A percentile compares a stretch with the other conserved stretches of the same genome.
phyloP scores from a whole-genome alignment of 2,113 vertebrate genomes.

The Mirounga angustirostris region DNA sequence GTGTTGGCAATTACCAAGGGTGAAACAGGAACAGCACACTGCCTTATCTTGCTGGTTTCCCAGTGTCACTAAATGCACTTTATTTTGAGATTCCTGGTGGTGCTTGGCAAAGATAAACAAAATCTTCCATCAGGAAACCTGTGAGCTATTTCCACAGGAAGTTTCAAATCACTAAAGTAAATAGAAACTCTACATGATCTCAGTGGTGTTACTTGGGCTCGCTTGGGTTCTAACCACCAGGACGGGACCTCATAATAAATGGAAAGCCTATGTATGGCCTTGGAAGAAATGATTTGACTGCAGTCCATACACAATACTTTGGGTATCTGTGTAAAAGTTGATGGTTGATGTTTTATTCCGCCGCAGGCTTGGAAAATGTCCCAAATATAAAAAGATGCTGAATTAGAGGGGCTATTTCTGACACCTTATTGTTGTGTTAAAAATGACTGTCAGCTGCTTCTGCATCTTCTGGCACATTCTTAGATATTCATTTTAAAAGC shows the following conservation, averaged over 20 bases:
- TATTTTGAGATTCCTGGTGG: constrained; percentile 99
- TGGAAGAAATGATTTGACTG: constrained; percentile 64
- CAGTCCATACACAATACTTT: background rate
- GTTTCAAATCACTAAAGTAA: constrained; percentile 99
- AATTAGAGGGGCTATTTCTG: constrained; percentile 64
- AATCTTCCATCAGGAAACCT: constrained; percentile 99
- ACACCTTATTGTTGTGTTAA: constrained; percentile 63
- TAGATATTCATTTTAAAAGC: constrained; percentile 68
- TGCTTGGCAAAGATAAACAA: constrained; percentile 99
- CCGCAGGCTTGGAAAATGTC: constrained; percentile 69
- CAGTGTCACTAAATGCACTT: constrained; percentile 95
- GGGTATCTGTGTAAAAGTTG: background rate
- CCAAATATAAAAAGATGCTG: constrained; percentile 70
- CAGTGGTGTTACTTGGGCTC: constrained; percentile 81
- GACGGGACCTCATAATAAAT: constrained; percentile 79
- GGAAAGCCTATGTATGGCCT: background rate
- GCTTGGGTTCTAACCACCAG: constrained; percentile 74
- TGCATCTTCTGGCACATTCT: constrained; percentile 54
- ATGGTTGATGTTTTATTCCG: constrained; percentile 29
- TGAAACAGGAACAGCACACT: constrained; percentile 94
- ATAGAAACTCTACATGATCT: constrained; percentile 92
- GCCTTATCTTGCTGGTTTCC: constrained; percentile 94
- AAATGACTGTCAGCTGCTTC: constrained; percentile 67
- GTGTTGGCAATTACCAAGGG: constrained; percentile 90
- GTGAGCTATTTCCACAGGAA: constrained; percentile 99